Percentiles rank a stretch among this genome's conserved stretches.
Conservation (phyloP, 2,888 invertebrate genomes). For the Pedicia rivosa region DNA sequence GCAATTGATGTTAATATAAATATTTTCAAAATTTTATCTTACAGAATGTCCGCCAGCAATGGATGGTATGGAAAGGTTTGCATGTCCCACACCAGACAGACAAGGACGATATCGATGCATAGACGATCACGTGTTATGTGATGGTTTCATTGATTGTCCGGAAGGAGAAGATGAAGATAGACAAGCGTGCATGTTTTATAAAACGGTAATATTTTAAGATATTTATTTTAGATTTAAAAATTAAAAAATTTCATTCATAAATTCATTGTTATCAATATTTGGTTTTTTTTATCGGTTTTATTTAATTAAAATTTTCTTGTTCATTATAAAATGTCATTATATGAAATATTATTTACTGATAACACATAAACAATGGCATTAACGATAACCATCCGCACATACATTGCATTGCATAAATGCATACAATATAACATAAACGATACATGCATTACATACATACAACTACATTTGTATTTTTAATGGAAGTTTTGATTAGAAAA, state of each 20-base stretch:
- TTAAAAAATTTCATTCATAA: no score
- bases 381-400: no score
- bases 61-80: slow-evolving; percentile 89
- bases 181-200: slow-evolving; percentile 91
- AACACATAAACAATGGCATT: no score
- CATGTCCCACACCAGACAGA: slow-evolving; percentile 80
- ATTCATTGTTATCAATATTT: background rate
- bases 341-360: no score
- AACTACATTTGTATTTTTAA: no score
- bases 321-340: no score
- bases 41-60: slow-evolving; percentile 84
- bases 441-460: no score
- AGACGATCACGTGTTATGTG: slow-evolving; percentile 88
- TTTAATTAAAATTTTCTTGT: no score
- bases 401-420: no score
- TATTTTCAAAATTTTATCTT: slow-evolving; percentile 21
- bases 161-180: slow-evolving; percentile 85
- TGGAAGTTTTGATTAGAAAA: no score
- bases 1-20: background rate
- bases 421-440: no score
- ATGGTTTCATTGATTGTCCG: slow-evolving; percentile 90
- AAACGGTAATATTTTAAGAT: slow-evolving; percentile 55
- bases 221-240: background rate
- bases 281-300: background rate
- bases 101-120: slow-evolving; percentile 89